Base-by-base conservation (phyloP, 2,113 vertebrate species). In the Falcunculus frontatus region DNA sequence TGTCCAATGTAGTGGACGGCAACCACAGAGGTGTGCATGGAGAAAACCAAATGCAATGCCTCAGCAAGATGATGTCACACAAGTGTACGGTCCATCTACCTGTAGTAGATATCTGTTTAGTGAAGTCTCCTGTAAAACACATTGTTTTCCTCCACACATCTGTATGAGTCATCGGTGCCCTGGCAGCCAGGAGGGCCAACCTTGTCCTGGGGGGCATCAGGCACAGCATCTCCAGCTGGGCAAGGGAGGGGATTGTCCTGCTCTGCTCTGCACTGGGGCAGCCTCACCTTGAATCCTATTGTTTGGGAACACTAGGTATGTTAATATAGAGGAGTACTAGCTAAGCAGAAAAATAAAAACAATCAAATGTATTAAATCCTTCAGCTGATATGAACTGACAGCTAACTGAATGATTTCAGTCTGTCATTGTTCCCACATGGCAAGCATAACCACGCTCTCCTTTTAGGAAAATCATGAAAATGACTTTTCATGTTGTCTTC, bases 201-300 rank as follows among this genome's bases (percentile, higher is more conserved):
- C 10, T 1, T 32, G 22, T 37, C 26, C 42, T 56, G 20, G 21
- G 30, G 17, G 0, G 4, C 76, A 33, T 42, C 26, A 44, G 52
- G 27, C 12, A 37, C 44, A 65, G 32, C 37, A 44, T 44, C 0
- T 0, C 5, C 37, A 81, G 18, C 27, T 0, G 0, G 44, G 22
- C 10, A 22, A 65, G 44, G 5, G 37, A 65, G 22, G 33, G 39
- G 22, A 52, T 44, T 74, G 8, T 81, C 8, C 50, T 2, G 3
- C 42, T 64, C 49, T 80, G 15, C 42, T 65, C 52, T 52, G 59
- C 1, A 0, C 35, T 50, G 14, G 9, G 16, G 11, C 0, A 0
- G 17, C 22, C 10, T 65, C 68, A 44, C 4, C 42, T 57, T 1
- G 0, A 72, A 9, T 11, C 3, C 33, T 44, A 39, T 18, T 83